phyloP scores from a whole-genome alignment of 2,113 vertebrate species.

The Takifugu bimaculatus region DNA sequence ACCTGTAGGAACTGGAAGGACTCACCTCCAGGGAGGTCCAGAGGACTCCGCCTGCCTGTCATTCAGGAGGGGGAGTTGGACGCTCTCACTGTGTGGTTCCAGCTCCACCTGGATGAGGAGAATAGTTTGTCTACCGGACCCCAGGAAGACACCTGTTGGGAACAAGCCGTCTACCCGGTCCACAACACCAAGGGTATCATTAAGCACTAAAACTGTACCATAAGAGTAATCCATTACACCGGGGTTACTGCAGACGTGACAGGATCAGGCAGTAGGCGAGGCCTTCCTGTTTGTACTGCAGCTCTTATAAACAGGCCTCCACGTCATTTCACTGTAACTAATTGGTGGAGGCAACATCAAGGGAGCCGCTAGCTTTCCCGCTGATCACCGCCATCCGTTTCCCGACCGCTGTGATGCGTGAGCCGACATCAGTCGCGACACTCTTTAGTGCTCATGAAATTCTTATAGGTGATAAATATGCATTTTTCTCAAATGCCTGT shows the following conservation, averaged over 20 bases:
- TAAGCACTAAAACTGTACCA: not conserved
- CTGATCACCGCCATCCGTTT: conserved; percentile 63
- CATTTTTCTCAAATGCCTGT: conserved; percentile 56
- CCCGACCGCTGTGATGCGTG: conserved; percentile 47
- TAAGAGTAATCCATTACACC: not conserved
- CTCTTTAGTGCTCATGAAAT: conserved; percentile 74
- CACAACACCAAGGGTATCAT: conserved; percentile 78
- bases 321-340: conserved; percentile 38
- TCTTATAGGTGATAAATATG: conserved; percentile 73
- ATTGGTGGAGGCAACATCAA: conserved; percentile 53
- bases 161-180: conserved; percentile 94
- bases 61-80: conserved; percentile 81
- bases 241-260: conserved; percentile 18
- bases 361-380: conserved; percentile 53
- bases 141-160: conserved; percentile 93
- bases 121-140: conserved; percentile 88
- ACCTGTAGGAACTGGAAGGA: conserved; percentile 85
- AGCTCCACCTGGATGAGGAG: conserved; percentile 90
- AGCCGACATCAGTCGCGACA: conserved; percentile 56
- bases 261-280: conserved; percentile 27
- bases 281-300: conserved; percentile 45
- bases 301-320: conserved; percentile 35
- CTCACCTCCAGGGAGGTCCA: conserved; percentile 77
- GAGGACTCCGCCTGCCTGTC: conserved; percentile 73
- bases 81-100: conserved; percentile 93